phyloP scores from a whole-genome alignment of 2,888 invertebrate species.

The Sinodicranocentrus sp. region DNA sequence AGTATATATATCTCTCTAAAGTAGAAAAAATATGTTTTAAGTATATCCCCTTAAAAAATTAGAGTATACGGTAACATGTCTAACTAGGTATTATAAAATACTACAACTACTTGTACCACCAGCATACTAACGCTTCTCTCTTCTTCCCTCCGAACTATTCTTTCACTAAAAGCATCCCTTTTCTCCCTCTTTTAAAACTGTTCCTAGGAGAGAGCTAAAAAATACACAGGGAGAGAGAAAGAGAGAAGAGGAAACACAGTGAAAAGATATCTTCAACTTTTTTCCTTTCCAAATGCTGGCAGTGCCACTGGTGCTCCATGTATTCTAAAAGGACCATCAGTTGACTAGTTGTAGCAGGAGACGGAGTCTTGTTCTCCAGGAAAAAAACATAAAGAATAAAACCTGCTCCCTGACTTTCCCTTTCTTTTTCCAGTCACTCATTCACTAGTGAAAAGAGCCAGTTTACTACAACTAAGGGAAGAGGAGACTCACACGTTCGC shows the following conservation, averaged over 20 bases:
- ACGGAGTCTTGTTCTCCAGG: conserved; percentile 44
- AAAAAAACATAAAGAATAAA: no score
- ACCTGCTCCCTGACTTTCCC: conserved; percentile 36
- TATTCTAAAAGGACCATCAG: conserved; percentile 23
- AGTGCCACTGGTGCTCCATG: not conserved
- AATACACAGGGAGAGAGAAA: conserved; percentile 14
- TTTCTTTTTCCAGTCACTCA: conserved; percentile 53
- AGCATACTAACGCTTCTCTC: no score
- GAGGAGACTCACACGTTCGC: not conserved
- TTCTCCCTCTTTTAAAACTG: conserved; percentile 46
- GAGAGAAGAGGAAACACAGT: not conserved
- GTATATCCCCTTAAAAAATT: no score
- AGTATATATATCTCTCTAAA: no score
- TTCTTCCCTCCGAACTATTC: conserved; percentile 43
- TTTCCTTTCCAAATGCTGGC: no score
- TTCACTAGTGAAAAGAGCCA: conserved; percentile 29
- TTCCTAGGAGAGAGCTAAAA: conserved; percentile 53
- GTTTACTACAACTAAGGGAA: not conserved
- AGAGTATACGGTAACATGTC: no score
- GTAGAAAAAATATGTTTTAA: no score
- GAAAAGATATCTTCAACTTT: conserved; percentile 36
- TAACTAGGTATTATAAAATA: no score
- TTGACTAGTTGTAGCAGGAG: conserved; percentile 21
- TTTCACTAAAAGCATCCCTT: conserved; percentile 44
- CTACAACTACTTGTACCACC: no score